Conservation (phyloP, 2,888 invertebrate species). For the Emmelina monodactyla region DNA sequence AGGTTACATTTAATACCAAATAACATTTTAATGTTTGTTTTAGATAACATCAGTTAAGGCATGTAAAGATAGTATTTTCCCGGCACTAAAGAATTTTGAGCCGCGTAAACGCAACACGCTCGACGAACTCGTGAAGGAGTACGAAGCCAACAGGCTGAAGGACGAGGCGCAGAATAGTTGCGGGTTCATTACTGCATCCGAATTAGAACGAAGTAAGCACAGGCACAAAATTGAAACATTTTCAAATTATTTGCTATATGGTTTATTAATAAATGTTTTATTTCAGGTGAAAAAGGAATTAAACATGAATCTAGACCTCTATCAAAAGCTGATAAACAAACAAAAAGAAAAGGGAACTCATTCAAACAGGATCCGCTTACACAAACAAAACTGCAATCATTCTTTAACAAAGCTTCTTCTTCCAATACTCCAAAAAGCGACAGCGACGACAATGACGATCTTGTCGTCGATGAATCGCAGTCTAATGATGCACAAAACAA, state of each 20-base stretch:
- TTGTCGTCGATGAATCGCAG: conserved; percentile 37
- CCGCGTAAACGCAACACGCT: conserved; percentile 59
- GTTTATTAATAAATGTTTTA: conserved; percentile 6
- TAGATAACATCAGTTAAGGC: conserved; percentile 71
- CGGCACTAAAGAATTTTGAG: conserved; percentile 60
- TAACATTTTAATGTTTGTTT: too few relatives aligned
- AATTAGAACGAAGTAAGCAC: too few relatives aligned
- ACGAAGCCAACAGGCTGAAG: conserved; percentile 40
- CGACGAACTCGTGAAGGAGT: conserved; percentile 54
- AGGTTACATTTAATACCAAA: too few relatives aligned
- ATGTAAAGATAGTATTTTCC: conserved; percentile 54
- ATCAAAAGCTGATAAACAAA: conserved; percentile 52
- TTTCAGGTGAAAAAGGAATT: conserved; percentile 24
- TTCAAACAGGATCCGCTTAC: conserved; percentile 55
- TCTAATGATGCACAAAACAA: conserved; percentile 21
- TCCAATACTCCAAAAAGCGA: conserved; percentile 25
- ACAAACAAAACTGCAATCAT: conserved; percentile 54
- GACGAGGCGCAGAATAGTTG: conserved; percentile 21
- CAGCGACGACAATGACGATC: conserved; percentile 35
- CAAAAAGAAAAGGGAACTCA: conserved; percentile 49
- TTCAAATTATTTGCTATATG: not conserved
- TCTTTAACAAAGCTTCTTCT: conserved; percentile 40
- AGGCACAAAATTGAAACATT: too few relatives aligned
- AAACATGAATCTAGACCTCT: conserved; percentile 28
- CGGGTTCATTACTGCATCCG: conserved; percentile 46